Evolutionary conservation across 2,797 vertebrate genomes (phyloP).

Genomic region (Lepilemur ruficaudatus): DNA sequence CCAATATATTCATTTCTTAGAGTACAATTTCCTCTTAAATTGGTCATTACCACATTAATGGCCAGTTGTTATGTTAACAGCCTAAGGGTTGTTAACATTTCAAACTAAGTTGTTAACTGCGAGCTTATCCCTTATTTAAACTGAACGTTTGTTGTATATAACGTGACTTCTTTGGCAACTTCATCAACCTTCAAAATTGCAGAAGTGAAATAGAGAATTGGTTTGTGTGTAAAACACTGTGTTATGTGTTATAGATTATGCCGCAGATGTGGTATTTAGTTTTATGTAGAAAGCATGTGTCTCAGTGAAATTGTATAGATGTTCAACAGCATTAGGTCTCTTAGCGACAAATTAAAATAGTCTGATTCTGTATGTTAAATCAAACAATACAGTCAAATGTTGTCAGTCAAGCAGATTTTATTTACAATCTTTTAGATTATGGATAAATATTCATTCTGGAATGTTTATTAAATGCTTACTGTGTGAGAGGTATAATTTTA

Average conservation of each 20-base stretch:
- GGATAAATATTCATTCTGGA: not conserved
- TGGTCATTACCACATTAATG: constrained; percentile 83
- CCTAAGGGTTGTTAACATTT: constrained; percentile 80
- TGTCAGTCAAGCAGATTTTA: not conserved
- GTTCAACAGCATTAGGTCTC: not conserved
- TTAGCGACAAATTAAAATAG: not conserved
- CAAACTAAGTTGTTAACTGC: constrained; percentile 80
- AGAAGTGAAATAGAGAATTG: not conserved
- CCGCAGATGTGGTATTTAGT: not conserved
- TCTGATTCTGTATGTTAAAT: not conserved
- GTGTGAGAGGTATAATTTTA: not conserved
- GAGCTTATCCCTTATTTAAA: constrained; percentile 81
- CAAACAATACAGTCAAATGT: not conserved
- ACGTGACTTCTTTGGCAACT: constrained; percentile 25
- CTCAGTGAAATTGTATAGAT: not conserved
- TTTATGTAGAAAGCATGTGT: not conserved
- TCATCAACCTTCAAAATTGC: constrained; percentile 29
- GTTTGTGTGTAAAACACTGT: not conserved
- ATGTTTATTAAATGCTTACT: not conserved
- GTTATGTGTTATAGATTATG: not conserved
- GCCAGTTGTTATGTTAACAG: constrained; percentile 83
- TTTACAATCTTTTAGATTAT: not conserved
- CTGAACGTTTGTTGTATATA: constrained; percentile 67
- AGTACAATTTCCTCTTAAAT: constrained; percentile 81
- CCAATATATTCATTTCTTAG: constrained; percentile 79